Percentiles rank a stretch among this genome's conserved stretches.
Evolutionary conservation across 92 coral and sea anemone species (phyloP).

Genomic region (Pocillopora grandis): DNA sequence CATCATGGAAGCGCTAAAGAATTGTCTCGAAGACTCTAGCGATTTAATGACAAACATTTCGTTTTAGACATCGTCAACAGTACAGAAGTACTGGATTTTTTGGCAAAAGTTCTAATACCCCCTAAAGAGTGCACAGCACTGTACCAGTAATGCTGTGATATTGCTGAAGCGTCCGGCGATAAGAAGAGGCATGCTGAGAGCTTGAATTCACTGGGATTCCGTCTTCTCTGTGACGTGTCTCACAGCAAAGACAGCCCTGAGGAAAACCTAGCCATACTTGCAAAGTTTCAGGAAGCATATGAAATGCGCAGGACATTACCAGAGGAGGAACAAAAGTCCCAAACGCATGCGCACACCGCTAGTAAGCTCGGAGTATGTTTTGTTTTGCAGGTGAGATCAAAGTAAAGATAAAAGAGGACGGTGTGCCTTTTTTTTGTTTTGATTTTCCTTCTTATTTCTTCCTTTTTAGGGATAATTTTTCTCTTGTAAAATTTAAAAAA

Average conservation of each 20-base stretch:
- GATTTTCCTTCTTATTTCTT: neutral
- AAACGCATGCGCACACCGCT: conserved; percentile 35
- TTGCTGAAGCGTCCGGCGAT: conserved; percentile 2
- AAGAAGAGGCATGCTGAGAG: conserved; percentile 23
- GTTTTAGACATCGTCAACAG: conserved; percentile 14
- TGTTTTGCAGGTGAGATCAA: conserved; percentile 23
- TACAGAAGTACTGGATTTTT: conserved; percentile 28
- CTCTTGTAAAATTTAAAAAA: too few relatives aligned
- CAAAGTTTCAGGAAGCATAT: conserved; percentile 5
- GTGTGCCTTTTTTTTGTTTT: neutral
- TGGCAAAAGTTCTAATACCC: conserved; percentile 20
- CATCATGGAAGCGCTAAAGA: conserved; percentile 6
- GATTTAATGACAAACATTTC: neutral
- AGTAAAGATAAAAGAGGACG: neutral
- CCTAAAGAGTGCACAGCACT: conserved; percentile 19
- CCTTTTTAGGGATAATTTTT: too few relatives aligned
- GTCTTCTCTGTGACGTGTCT: conserved; percentile 27
- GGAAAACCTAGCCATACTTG: neutral
- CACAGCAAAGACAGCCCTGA: conserved; percentile 4
- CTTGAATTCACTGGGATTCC: conserved; percentile 21
- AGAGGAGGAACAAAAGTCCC: conserved; percentile 10
- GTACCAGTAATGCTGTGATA: conserved; percentile 20
- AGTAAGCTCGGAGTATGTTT: conserved; percentile 24
- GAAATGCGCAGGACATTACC: neutral
- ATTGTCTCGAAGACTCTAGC: conserved; percentile 2